phyloP scores from a whole-genome alignment of 2,113 vertebrate species.

The Stegostoma tigrinum region DNA sequence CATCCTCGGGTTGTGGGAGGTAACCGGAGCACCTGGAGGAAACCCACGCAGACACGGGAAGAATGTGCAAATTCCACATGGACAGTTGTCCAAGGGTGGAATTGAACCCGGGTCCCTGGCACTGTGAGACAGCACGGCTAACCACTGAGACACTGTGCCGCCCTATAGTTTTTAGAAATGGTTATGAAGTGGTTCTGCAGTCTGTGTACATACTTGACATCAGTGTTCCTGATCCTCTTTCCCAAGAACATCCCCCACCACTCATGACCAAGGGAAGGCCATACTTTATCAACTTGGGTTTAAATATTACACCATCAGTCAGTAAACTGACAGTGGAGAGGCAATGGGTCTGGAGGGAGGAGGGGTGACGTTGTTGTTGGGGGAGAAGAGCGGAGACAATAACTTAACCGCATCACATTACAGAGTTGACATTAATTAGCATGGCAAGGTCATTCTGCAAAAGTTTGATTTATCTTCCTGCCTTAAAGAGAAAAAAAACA shows the following conservation, averaged over 20 bases:
- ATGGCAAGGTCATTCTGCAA: neutral
- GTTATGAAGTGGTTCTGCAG: neutral
- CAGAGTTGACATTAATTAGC: neutral
- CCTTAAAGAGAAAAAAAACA: neutral
- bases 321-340: neutral
- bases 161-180: neutral
- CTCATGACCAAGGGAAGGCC: neutral
- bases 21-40: too few species aligned
- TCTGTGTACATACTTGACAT: neutral
- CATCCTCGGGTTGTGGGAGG: too few species aligned
- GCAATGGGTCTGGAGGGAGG: neutral
- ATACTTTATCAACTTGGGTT: neutral
- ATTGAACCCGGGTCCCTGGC: too few species aligned
- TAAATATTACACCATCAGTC: neutral
- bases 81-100: too few species aligned
- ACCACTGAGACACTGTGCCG: too few species aligned
- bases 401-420: neutral
- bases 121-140: too few species aligned
- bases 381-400: neutral
- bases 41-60: too few species aligned
- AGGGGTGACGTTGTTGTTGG: too few species aligned
- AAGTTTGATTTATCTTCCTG: conserved; percentile 12
- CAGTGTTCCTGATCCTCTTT: neutral
- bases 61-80: too few species aligned
- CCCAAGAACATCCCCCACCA: neutral